These are phyloP conservation scores for Ornithoptera alexandrae DNA, from an alignment of 2,888 invertebrate genomes.

Conservation along the genomic window DNA sequence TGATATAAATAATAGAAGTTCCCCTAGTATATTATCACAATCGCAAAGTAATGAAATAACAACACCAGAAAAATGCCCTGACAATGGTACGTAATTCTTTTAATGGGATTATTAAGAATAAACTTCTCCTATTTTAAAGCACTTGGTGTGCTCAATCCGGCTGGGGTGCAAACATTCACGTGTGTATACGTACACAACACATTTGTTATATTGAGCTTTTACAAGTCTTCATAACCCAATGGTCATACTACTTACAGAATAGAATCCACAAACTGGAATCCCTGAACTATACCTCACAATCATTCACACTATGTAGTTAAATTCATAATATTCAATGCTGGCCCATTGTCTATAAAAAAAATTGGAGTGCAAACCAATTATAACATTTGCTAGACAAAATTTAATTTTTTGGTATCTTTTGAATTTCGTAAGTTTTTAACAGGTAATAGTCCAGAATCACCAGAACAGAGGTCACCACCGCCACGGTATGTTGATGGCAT, in stretches of 20 bases:
- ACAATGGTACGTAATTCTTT: conserved; percentile 50
- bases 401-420: neutral
- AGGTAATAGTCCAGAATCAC: conserved; percentile 67
- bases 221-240: no score
- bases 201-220: no score
- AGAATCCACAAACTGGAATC: no score
- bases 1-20: conserved; percentile 67
- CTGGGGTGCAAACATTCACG: no score
- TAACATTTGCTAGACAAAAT: neutral
- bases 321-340: no score
- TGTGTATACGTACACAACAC: no score
- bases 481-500: conserved; percentile 85
- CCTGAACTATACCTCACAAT: no score
- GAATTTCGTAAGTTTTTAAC: conserved; percentile 37
- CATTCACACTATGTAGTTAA: no score
- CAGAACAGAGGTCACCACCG: conserved; percentile 79
- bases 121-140: no score
- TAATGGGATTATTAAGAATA: neutral
- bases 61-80: conserved; percentile 65
- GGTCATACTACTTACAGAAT: no score
- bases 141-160: no score
- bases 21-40: conserved; percentile 62
- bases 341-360: no score
- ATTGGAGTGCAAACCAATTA: neutral
- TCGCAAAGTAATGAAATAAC: conserved; percentile 69